Evolutionary conservation across 2,113 vertebrate species (phyloP), one percentile per base, ranked within the genome.

Genomic region (Promerops cafer): DNA sequence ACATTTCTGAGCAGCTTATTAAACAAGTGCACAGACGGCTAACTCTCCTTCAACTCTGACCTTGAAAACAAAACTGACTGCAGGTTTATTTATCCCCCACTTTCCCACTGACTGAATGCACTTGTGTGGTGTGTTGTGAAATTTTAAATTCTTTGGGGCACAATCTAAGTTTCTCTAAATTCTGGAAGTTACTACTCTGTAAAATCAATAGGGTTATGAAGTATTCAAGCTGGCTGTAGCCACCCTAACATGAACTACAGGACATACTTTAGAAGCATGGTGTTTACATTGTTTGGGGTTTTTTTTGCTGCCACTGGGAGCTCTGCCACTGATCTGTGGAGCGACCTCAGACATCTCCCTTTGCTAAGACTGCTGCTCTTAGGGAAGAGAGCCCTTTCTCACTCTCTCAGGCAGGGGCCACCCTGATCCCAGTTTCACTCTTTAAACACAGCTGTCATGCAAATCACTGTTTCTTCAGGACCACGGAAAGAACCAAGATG

Each of bases 11-110:
- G 52, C 44, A 87, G 72, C 83, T 90, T 87, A 87, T 87, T 87
- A 87, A 92, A 94, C 60, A 94, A 88, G 57, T 13, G 44, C 52
- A 89, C 86, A 97, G 86, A 90, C 89, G 83, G 76, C 42, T 54
- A 81, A 87, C 60, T 47, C 52, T 81, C 44, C 63, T 50, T 60
- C 56, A 91, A 60, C 40, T 49, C 83, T 81, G 87, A 92, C 91
- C 93, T 95, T 95, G 94, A 92, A 71, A 87, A 84, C 15, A 80
- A 78, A 89, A 75, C 19, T 82, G 61, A 78, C 28, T 53, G 47
- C 52, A 80, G 45, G 66, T 71, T 81, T 81, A 56, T 71, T 87
- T 64, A 81, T 21, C 8, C 26, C 42, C 61, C 63, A 31, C 23
- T 84, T 66, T 81, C 72, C 47, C 80, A 40, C 5, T 35, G 35